Evolutionary conservation across 2,113 vertebrate genomes (phyloP).

Genomic region (Bufo bufo): DNA sequence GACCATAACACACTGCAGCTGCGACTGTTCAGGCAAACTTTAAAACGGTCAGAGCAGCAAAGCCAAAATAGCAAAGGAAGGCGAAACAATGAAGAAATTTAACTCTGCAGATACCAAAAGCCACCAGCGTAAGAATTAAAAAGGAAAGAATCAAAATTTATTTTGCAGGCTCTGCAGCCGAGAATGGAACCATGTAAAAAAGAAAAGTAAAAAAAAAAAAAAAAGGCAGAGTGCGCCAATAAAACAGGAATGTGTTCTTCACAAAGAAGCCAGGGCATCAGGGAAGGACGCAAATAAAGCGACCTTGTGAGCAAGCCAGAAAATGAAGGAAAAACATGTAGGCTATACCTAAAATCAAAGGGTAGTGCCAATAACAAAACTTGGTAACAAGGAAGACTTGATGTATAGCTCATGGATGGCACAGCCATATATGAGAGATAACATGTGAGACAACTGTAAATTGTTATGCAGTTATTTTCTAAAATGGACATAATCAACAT

Average conservation of each 20-base stretch:
- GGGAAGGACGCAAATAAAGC: neutral
- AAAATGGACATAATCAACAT: neutral
- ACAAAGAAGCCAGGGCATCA: neutral
- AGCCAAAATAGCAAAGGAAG: neutral
- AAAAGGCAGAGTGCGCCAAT: neutral
- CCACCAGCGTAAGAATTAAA: neutral
- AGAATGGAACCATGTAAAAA: neutral
- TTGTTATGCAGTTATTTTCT: neutral
- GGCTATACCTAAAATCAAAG: neutral
- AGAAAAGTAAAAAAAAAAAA: neutral
- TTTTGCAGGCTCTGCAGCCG: neutral
- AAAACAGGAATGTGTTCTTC: neutral
- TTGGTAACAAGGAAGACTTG: neutral
- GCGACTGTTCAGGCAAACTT: neutral
- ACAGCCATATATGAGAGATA: neutral
- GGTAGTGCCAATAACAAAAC: neutral
- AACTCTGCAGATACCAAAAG: neutral
- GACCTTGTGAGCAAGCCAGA: conserved; percentile 22
- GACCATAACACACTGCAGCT: neutral
- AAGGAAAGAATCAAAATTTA: no score
- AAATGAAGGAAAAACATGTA: neutral
- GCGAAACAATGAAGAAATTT: neutral
- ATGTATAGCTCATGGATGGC: neutral
- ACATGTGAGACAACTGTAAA: neutral
- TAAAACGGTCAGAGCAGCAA: neutral